These are phyloP conservation scores for Chaetura pelagica DNA, from an alignment of 2,113 vertebrate species.

Conservation along the genomic window DNA sequence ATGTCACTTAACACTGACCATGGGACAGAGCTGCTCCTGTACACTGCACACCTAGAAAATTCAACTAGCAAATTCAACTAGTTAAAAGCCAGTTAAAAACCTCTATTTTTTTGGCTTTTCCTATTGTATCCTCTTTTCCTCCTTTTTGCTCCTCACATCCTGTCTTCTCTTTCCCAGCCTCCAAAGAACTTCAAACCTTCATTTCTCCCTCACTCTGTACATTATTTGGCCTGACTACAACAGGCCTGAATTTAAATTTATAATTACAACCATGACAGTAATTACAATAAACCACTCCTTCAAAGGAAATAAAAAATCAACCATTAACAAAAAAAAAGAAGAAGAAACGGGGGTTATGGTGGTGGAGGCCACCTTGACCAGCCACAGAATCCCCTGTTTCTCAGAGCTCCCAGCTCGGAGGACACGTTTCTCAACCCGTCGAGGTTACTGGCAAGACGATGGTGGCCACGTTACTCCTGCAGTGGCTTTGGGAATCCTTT, in stretches of 20 bases:
- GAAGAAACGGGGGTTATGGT: neutral
- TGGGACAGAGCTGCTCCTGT: neutral
- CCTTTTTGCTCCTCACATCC: neutral
- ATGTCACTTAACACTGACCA: fast-evolving
- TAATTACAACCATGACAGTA: constrained; percentile 41
- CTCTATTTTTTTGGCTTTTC: constrained; percentile 31
- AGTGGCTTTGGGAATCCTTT: constrained; percentile 21
- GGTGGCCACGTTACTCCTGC: constrained; percentile 56
- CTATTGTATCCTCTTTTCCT: neutral
- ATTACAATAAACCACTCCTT: constrained; percentile 58
- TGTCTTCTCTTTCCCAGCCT: neutral
- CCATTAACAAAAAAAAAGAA: neutral
- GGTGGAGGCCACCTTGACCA: neutral
- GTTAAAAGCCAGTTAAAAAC: constrained; percentile 22
- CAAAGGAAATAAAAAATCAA: constrained; percentile 17
- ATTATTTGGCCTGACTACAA: neutral
- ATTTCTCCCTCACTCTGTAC: neutral
- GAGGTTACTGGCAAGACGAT: constrained; percentile 61
- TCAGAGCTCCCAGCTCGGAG: neutral
- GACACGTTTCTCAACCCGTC: constrained; percentile 43
- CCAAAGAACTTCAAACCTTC: constrained; percentile 30
- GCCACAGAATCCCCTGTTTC: neutral
- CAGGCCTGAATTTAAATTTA: constrained; percentile 34
- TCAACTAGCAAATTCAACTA: neutral
- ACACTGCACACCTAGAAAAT: neutral